Percentiles rank a stretch among this genome's conserved stretches.
Conservation (phyloP, 2,113 vertebrate species). For the Neodontobutis hainanensis region DNA sequence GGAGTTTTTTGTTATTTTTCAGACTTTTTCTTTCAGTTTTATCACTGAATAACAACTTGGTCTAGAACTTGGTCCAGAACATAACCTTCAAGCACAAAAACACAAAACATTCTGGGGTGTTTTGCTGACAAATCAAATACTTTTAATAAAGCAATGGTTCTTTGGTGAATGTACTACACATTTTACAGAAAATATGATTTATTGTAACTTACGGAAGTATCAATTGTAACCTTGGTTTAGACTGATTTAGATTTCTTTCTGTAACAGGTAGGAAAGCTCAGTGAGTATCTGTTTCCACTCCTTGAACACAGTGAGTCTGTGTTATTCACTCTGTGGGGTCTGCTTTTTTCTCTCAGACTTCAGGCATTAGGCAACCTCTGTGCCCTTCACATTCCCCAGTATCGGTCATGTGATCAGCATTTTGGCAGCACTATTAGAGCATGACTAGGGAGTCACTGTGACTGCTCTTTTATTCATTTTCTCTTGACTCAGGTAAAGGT, state of each 20-base stretch:
- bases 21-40: too few species aligned
- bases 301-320: conserved; percentile 49
- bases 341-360: conserved; percentile 42
- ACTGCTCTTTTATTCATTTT: not conserved
- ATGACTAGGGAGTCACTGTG: conserved; percentile 33
- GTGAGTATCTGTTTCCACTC: conserved; percentile 45
- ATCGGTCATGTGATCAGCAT: conserved; percentile 75
- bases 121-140: too few species aligned
- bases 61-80: too few species aligned
- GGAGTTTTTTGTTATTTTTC: too few species aligned
- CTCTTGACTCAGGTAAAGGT: not conserved
- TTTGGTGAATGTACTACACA: too few species aligned
- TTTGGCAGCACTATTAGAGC: conserved; percentile 56
- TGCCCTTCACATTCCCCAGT: conserved; percentile 71
- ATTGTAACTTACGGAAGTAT: too few species aligned
- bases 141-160: too few species aligned
- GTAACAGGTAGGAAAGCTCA: conserved; percentile 19
- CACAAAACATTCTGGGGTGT: too few species aligned
- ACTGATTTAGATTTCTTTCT: conserved; percentile 23
- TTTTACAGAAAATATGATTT: too few species aligned
- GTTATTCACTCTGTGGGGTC: conserved; percentile 13
- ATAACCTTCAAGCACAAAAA: too few species aligned
- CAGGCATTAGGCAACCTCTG: conserved; percentile 62
- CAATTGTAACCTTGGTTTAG: not conserved
- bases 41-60: too few species aligned